phyloP scores from a whole-genome alignment of 2,888 invertebrate species.

The Hemaris fuciformis region DNA sequence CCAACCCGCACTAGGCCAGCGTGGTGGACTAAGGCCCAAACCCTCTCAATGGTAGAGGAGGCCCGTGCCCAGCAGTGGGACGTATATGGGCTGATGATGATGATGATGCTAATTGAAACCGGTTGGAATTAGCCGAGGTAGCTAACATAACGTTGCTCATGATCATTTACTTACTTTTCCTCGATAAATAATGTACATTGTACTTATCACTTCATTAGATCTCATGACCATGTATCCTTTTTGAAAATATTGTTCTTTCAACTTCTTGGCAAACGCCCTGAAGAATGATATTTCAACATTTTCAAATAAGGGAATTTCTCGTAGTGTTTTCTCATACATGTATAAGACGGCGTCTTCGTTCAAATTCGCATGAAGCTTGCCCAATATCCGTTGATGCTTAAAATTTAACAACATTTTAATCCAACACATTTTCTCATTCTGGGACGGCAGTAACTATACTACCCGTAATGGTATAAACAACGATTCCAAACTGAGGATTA shows the following conservation, averaged over 20 bases:
- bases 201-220: conserved; percentile 65
- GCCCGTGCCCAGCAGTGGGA: no score
- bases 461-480: no score
- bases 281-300: conserved; percentile 78
- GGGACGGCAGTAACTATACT: no score
- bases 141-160: no score
- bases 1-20: no score
- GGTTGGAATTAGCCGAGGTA: no score
- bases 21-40: no score
- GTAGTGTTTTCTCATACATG: conserved; percentile 77
- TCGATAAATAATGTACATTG: conserved; percentile 73
- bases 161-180: conserved; percentile 57
- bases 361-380: conserved; percentile 76
- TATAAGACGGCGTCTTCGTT: conserved; percentile 78
- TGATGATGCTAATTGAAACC: neutral
- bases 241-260: conserved; percentile 68
- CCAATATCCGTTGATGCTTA: conserved; percentile 72
- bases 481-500: no score
- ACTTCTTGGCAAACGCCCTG: conserved; percentile 75
- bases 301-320: conserved; percentile 78
- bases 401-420: conserved; percentile 12
- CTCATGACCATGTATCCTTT: conserved; percentile 72
- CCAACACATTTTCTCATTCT: neutral
- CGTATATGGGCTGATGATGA: no score
- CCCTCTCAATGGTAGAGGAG: no score